Conservation (phyloP, 2,888 invertebrate genomes). For the Gnatocerus cornutus region DNA sequence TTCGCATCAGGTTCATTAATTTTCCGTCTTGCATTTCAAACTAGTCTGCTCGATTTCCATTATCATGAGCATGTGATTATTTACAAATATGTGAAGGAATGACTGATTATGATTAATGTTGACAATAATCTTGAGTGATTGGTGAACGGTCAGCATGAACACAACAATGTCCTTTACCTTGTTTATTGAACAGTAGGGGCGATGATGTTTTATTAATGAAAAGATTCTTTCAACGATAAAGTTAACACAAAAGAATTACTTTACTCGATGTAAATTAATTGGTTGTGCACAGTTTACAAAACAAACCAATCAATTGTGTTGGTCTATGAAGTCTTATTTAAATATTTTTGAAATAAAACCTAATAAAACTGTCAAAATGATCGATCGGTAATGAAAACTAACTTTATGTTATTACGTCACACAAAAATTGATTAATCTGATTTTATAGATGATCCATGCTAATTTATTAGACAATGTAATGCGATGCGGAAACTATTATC, state of each 20-base stretch:
- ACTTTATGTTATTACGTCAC: neutral
- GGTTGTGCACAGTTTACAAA: slow-evolving; percentile 10
- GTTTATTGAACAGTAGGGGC: slow-evolving; percentile 28
- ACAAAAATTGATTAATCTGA: slow-evolving; percentile 39
- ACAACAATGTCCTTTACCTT: slow-evolving; percentile 46
- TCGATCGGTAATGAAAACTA: slow-evolving; percentile 33
- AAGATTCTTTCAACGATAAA: slow-evolving; percentile 7
- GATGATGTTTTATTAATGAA: slow-evolving; percentile 8
- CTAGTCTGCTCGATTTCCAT: no score
- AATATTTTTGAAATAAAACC: slow-evolving; percentile 14
- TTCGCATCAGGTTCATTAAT: neutral
- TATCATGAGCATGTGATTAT: neutral
- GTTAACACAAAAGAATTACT: no score
- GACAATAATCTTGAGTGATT: slow-evolving; percentile 52
- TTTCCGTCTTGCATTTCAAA: no score
- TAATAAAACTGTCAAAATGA: slow-evolving; percentile 46
- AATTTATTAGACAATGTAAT: slow-evolving; percentile 49
- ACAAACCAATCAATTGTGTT: neutral
- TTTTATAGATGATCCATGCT: slow-evolving; percentile 32
- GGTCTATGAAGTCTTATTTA: slow-evolving; percentile 10
- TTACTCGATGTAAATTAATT: no score
- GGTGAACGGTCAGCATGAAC: slow-evolving; percentile 51
- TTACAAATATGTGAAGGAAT: slow-evolving; percentile 41
- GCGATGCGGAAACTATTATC: slow-evolving; percentile 49
- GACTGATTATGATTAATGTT: slow-evolving; percentile 58